These are phyloP conservation scores for Campaea margaritaria DNA, from an alignment of 2,888 invertebrate genomes.

Conservation along the genomic window DNA sequence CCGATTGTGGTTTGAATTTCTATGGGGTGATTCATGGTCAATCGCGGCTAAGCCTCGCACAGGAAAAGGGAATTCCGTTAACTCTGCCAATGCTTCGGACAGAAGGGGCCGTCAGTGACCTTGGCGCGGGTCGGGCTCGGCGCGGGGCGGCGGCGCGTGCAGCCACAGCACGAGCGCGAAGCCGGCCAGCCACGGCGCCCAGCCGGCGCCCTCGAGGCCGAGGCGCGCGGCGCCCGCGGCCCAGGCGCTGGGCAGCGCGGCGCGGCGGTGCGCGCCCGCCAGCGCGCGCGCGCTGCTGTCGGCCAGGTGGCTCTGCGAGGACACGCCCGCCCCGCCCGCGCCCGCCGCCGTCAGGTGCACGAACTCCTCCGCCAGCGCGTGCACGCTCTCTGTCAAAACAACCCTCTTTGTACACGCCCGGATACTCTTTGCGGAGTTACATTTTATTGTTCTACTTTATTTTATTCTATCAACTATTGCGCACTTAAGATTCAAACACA, in stretches of 20 bases:
- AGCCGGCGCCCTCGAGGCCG: constrained; percentile 79
- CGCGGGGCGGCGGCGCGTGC: constrained; percentile 57
- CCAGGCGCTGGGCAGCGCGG: constrained; percentile 69
- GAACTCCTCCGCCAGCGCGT: constrained; percentile 50
- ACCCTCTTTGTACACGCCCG: too few species aligned
- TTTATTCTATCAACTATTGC: too few species aligned
- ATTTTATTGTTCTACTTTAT: too few species aligned
- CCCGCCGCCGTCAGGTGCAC: constrained; percentile 48
- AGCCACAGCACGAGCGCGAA: constrained; percentile 86
- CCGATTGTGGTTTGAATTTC: too few species aligned
- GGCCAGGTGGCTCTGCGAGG: constrained; percentile 63
- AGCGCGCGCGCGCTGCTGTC: constrained; percentile 59
- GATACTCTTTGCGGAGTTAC: too few species aligned
- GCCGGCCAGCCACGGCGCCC: constrained; percentile 88
- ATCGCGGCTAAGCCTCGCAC: too few species aligned
- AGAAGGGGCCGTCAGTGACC: too few species aligned
- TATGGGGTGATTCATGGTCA: too few species aligned
- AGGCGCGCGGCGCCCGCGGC: constrained; percentile 64
- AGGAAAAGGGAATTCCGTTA: too few species aligned
- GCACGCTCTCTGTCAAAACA: constrained; percentile 42
- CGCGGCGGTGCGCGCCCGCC: constrained; percentile 56
- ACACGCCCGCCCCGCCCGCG: constrained; percentile 48
- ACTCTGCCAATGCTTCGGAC: too few species aligned
- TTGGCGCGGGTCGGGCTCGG: not conserved
- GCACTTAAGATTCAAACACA: too few species aligned